Evolutionary conservation across 2,113 vertebrate species (phyloP).

Genomic region (Sinosuthora webbiana): DNA sequence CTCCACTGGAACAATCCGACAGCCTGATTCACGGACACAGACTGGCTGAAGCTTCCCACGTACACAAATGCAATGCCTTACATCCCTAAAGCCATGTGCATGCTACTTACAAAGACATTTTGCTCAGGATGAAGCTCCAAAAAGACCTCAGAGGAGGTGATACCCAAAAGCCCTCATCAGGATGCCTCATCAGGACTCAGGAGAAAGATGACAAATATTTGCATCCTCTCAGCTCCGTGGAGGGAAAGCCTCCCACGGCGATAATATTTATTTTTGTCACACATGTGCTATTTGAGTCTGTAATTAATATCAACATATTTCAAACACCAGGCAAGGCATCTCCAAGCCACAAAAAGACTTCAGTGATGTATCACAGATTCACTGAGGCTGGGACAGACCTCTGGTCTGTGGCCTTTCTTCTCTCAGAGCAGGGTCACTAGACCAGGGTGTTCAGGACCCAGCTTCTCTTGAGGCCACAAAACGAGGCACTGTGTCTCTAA

Average conservation of each 20-base stretch:
- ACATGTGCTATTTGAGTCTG: constrained; percentile 55
- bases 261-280: constrained; percentile 61
- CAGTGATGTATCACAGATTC: neutral
- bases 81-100: neutral
- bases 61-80: neutral
- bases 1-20: neutral
- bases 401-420: neutral
- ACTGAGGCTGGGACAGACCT: neutral
- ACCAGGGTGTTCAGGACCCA: neutral
- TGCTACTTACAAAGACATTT: neutral
- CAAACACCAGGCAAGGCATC: constrained; percentile 40
- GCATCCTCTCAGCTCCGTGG: constrained; percentile 6
- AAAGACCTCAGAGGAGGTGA: neutral
- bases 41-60: neutral
- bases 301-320: constrained; percentile 61
- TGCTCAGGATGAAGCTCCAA: neutral
- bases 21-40: neutral
- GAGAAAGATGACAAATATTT: constrained; percentile 45
- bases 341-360: constrained; percentile 29
- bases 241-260: constrained; percentile 40
- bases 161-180: neutral
- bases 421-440: neutral
- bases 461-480: neutral
- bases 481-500: neutral
- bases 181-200: neutral